Percentiles rank a stretch among this genome's conserved stretches.
These are phyloP conservation scores for Corticium candelabrum DNA, from an alignment of 37 sponge, comb jelly and placozoan genomes.

Conservation along the genomic window DNA sequence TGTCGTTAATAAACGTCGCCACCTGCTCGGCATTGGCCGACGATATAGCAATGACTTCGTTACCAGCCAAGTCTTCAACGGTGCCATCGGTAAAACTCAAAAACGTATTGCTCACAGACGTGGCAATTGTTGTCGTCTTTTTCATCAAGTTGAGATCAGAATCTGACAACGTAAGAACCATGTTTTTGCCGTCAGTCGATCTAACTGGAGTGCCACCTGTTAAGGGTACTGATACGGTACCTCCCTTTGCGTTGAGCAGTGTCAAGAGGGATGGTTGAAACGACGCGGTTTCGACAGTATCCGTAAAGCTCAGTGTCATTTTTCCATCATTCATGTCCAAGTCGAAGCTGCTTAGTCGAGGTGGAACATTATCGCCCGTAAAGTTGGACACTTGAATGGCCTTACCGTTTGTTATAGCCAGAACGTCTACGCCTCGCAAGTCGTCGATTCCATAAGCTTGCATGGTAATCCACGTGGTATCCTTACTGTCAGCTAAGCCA, in stretches of 20 bases:
- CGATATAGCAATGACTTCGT: conserved; percentile 6
- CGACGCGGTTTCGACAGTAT: conserved; percentile 45
- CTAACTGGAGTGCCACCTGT: conserved; percentile 44
- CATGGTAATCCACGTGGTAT: background rate
- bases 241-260: background rate
- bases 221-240: background rate
- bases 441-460: background rate
- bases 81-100: conserved; percentile 20
- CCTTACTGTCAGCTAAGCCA: conserved; percentile 1
- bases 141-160: conserved; percentile 32
- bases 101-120: conserved; percentile 30
- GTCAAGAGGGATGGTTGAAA: conserved; percentile 37
- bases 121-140: conserved; percentile 27
- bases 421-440: background rate
- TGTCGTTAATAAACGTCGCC: background rate
- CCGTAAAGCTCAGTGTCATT: conserved; percentile 42
- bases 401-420: conserved; percentile 78
- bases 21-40: background rate
- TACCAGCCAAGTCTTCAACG: conserved; percentile 29
- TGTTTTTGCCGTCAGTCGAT: conserved; percentile 47
- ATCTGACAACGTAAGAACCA: conserved; percentile 34
- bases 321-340: conserved; percentile 62
- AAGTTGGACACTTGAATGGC: conserved; percentile 47
- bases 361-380: conserved; percentile 49
- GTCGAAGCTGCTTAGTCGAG: conserved; percentile 34